Evolutionary conservation across 2,113 vertebrate genomes (phyloP), one percentile per base, ranked within the genome.

Genomic region (Eolophus roseicapilla): DNA sequence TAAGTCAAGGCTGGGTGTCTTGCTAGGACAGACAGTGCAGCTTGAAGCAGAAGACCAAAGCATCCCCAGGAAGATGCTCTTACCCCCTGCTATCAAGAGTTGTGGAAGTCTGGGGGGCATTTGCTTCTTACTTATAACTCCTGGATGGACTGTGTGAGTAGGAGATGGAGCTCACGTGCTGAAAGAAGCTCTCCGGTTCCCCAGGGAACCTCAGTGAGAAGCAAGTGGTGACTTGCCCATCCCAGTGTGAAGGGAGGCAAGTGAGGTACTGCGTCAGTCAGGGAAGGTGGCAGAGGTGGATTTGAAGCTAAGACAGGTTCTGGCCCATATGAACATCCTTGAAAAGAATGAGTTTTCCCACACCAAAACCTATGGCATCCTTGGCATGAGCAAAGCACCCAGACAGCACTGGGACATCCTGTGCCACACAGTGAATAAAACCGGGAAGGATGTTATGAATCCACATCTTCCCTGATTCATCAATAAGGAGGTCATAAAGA

Each of bases 381-480:
- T 67, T 7, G 27, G 29, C 65, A 50, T 93, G 88, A 96, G 60
- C 3, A 3, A 83, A 59, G 55, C 46, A 37, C 41, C 63, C 44
- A 49, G 75, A 9, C 65, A 82, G 86, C 69, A 18, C 73, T 50
- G 47, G 3, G 23, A 52, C 20, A 46, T 95, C 94, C 94, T 88
- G 91, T 84, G 60, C 83, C 86, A 68, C 1, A 2, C 5, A 4
- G 24, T 3, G 60, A 43, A 71, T n/a, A 25, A 77, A 29, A 63
- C 59, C 18, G 31, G 68, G 63, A 33, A 93, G 73, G 73, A n/a
- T 53, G 83, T 55, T 60, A 70, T 0, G 0, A 23, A 12, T 27
- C 50, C 8, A 2, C 64, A 50, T 20, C 55, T 92, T 13, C 60
- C 95, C 83, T 97, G 96, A 97, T 92, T 97, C 95, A 95, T 88